phyloP scores from a whole-genome alignment of 2,113 vertebrate genomes.

The Ceuthmochares aereus region DNA sequence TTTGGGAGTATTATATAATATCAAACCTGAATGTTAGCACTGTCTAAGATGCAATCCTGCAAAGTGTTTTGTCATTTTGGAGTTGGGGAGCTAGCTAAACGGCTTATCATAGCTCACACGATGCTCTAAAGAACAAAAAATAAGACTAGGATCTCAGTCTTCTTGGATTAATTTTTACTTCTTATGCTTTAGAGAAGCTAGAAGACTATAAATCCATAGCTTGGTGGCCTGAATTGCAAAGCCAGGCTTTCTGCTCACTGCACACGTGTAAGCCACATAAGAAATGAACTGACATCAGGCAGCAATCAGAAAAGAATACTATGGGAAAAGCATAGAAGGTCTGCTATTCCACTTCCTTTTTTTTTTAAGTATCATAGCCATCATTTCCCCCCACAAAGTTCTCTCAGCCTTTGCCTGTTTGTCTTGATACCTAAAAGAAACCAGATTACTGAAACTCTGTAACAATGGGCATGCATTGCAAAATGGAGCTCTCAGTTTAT shows the following conservation, averaged over 20 bases:
- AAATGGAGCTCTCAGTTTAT: not conserved
- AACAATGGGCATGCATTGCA: not conserved
- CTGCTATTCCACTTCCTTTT: rapidly evolving
- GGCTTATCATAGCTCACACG: rapidly evolving
- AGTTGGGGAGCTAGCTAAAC: not conserved
- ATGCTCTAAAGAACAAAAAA: not conserved
- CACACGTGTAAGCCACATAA: not conserved
- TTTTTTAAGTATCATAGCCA: not conserved
- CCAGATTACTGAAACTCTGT: not conserved
- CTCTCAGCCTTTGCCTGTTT: not conserved
- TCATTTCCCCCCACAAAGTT: not conserved
- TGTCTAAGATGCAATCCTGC: not conserved
- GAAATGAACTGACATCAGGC: not conserved
- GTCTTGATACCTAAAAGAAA: not conserved
- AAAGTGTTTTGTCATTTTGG: not conserved
- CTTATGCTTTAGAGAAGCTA: not conserved
- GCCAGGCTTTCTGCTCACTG: not conserved
- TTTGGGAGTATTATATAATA: not conserved
- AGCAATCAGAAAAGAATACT: not conserved
- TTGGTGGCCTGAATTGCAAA: not conserved
- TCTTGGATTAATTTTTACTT: not conserved
- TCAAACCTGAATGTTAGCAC: not conserved
- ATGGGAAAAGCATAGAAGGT: not conserved
- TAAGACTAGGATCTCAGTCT: not conserved
- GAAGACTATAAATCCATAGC: not conserved